Evolutionary conservation across 2,888 invertebrate species (phyloP).

Genomic region (Cheilosia vernalis): DNA sequence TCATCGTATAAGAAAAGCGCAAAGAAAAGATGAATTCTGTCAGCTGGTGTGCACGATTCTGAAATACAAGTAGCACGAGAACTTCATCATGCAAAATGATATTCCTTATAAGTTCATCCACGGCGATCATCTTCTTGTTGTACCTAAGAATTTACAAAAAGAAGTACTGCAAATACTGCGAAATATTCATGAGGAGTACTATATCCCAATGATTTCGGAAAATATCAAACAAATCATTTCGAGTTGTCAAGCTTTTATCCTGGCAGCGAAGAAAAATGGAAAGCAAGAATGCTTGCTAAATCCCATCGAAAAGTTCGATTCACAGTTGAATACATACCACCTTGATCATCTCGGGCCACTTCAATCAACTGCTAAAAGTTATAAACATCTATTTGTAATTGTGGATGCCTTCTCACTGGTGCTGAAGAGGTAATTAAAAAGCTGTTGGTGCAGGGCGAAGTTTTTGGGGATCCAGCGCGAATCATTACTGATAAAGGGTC

Average conservation of each 20-base stretch:
- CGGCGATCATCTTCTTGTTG: slow-evolving; percentile 4
- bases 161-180: slow-evolving; percentile 4
- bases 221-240: slow-evolving; percentile 21
- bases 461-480: slow-evolving; percentile 39
- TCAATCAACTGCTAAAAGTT: slow-evolving; percentile 69
- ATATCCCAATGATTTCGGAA: slow-evolving; percentile 10
- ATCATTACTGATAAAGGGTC: slow-evolving; percentile 23
- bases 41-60: slow-evolving; percentile 8
- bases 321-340: slow-evolving; percentile 78
- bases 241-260: slow-evolving; percentile 16
- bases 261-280: slow-evolving; percentile 12
- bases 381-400: slow-evolving; percentile 39
- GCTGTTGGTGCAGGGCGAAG: slow-evolving; percentile 2
- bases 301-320: slow-evolving; percentile 78
- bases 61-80: slow-evolving; percentile 7
- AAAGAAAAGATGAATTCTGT: slow-evolving; percentile 13
- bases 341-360: slow-evolving; percentile 80
- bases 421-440: slow-evolving; percentile 11
- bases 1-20: slow-evolving; percentile 16
- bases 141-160: slow-evolving; percentile 13
- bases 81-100: neutral
- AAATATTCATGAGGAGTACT: slow-evolving; percentile 23
- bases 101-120: slow-evolving; percentile 1
- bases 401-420: slow-evolving; percentile 46
- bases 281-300: slow-evolving; percentile 75